Base-by-base conservation (phyloP, 1,140 invertebrate genomes). In the Doryteuthis pealeii region DNA sequence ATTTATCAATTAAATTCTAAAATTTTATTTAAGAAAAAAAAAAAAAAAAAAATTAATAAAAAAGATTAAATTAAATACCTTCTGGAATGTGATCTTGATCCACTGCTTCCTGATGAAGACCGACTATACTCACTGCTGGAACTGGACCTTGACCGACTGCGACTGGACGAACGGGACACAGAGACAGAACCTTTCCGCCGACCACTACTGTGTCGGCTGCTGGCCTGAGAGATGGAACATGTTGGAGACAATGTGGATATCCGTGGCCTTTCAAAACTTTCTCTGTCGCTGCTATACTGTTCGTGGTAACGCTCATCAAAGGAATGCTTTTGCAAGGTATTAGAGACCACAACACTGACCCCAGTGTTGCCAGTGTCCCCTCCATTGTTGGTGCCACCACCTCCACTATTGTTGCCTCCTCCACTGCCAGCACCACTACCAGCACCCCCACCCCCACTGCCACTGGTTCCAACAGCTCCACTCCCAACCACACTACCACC, bases 31-130 rank as follows among this genome's bases (percentile, higher is more conserved):
- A 6, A 62, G 18, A 62, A 22, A 28, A 62, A 22, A 28, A 12
- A 22, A 28, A 15, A 62, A 15, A 28, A 6, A 62, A 28, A 62
- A 18, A 62, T n/a, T 62, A 15, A 12, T 49, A 1, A 22, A 49
- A 49, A 49, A 1, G 12, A 22, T 49, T 22, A 15, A 6, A 1
- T n/a, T 62, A 15, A 77, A 75, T 82, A 89, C 88, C 87, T 89
- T 75, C 81, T 82, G 65, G 89, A 89, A 77, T 89, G 86, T 83
- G 83, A 90, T 77, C 79, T 89, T 88, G 87, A 91, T 40, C 89
- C 76, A 75, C 79, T 79, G 40, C 77, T 81, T 35, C 79, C 75
- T 18, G 74, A 77, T 8, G 84, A 84, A 22, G 84, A 85, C 32
- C 81, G 77, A 68, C 81, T 85, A 10, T 81, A 78, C 71, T 84